Base-by-base conservation (phyloP, 1,140 invertebrate species). In the Tetranychus cinnabarinus region DNA sequence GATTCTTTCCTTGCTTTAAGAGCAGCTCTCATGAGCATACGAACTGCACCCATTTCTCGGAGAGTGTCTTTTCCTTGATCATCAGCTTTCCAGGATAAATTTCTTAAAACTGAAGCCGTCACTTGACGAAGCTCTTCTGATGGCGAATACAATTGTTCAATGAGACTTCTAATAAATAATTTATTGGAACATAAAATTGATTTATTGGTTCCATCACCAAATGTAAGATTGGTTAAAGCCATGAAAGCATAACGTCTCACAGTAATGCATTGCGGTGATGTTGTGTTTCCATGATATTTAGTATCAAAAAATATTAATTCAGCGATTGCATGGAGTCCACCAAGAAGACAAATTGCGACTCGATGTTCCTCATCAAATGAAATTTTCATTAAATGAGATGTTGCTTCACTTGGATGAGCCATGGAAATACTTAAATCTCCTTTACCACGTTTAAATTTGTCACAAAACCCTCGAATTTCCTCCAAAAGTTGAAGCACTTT, bases 151-250 rank as follows among this genome's bases (percentile, higher is more conserved):
- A 97, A 72, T 74, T 95, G 89, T 46, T 83, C 81, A 12, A 93
- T 87, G 58, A 97, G 76, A 13, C 86, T 83, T 67, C 81, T 78
- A 84, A 97, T 88, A 66, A 93, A 92, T 50, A 84, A 80, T 67
- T 80, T 80, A 69, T 91, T 88, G 0, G 88, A 88, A 69, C 91
- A 96, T 2, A 97, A 73, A 12, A 93, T 72, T 1, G 88, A 86
- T 72, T 97, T 97, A 71, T 95, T 96, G 64, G 86, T 87, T 37
- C 88, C 85, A 73, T 96, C 89, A 15, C 91, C 90, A 70, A 95
- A 95, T 0, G 92, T 96, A 1, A 97, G 74, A 73, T 97, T 97
- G 0, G 91, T 97, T n/a, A 97, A 72, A 0, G 90, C 87, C 89
- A 95, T 96, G 56, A 90, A 86, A 2, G 88, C 86, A 70, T 95